Base-by-base conservation (phyloP, 1,140 invertebrate genomes). In the Bombyx mandarina region DNA sequence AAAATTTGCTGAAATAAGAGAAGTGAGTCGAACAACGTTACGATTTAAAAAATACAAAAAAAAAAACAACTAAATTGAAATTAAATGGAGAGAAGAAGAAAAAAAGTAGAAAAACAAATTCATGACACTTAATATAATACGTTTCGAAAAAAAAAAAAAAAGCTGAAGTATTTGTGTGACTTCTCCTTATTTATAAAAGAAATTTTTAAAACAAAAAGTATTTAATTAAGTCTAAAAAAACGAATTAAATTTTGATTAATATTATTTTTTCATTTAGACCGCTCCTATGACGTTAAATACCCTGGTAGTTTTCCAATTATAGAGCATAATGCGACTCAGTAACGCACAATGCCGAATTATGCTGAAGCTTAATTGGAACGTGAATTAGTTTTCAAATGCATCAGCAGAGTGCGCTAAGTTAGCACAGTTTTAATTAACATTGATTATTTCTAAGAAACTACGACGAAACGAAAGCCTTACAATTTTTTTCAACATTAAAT, bases 141-240 rank as follows among this genome's bases (percentile, higher is more conserved):
- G 4, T 35, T 51, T 35, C 50, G 22, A 51, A 51, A 73, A 66
- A 66, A 71, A 66, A 69, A 67, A 66, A 48, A 56, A 12, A 77
- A 71, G 75, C 69, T 80, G 80, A 86, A 84, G 78, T 72, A 77
- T 81, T 76, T 73, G 65, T 72, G 75, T 75, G 77, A 77, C 72
- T 79, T 67, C 63, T 68, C 69, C 65, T 65, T 70, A 71, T 66
- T 68, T 66, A 63, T 66, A 72, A 65, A 57, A 67, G 66, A 70
- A 66, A 69, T 69, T 72, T 50, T 35, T 68, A 63, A 65, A 61
- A 65, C 60, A 35, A 35, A 35, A 35, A 35, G 4, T 35, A 35
- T 35, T 35, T 35, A 35, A 35, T 67, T 67, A 69, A 72, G 53
- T 63, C 70, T 75, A 72, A 70, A 72, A 70, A 47, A 61, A 54